Conservation (phyloP, 2,113 vertebrate species). For the Forbesichthys papilliferus region DNA sequence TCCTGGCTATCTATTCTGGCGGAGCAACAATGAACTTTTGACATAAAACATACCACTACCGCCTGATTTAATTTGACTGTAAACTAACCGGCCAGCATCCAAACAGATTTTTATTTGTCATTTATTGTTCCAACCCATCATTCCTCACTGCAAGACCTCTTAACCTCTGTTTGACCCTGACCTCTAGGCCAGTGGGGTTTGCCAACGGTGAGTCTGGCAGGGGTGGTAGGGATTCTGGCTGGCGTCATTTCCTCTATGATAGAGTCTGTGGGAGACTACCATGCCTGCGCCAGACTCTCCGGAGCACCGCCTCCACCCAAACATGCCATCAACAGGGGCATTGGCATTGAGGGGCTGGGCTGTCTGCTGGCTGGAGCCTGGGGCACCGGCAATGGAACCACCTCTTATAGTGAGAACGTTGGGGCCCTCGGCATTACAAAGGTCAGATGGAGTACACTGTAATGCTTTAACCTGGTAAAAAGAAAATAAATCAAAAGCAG, state of each 20-base stretch:
- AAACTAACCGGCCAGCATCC: too few species aligned
- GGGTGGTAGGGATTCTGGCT: conserved; percentile 90
- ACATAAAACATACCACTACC: too few species aligned
- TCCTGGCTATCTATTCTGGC: too few species aligned
- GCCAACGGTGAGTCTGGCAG: conserved; percentile 90
- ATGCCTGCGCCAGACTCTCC: conserved; percentile 89
- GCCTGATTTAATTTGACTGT: too few species aligned
- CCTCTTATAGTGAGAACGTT: conserved; percentile 93
- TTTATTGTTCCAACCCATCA: too few species aligned
- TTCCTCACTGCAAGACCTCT: neutral
- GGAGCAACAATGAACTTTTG: too few species aligned
- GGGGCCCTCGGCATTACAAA: conserved; percentile 93
- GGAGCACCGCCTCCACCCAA: conserved; percentile 88
- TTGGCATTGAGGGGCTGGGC: conserved; percentile 91
- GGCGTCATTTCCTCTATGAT: conserved; percentile 95
- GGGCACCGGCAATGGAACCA: conserved; percentile 94
- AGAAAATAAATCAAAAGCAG: too few species aligned
- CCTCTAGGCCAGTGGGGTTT: conserved; percentile 92
- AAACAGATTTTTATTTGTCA: too few species aligned
- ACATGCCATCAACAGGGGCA: conserved; percentile 90
- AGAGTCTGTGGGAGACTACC: conserved; percentile 94
- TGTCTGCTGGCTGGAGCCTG: conserved; percentile 92
- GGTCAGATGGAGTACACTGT: conserved; percentile 69
- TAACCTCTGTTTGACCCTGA: conserved; percentile 17
- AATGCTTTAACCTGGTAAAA: too few species aligned